Conservation (phyloP, 1,140 invertebrate species). For the Hermetia illucens region DNA sequence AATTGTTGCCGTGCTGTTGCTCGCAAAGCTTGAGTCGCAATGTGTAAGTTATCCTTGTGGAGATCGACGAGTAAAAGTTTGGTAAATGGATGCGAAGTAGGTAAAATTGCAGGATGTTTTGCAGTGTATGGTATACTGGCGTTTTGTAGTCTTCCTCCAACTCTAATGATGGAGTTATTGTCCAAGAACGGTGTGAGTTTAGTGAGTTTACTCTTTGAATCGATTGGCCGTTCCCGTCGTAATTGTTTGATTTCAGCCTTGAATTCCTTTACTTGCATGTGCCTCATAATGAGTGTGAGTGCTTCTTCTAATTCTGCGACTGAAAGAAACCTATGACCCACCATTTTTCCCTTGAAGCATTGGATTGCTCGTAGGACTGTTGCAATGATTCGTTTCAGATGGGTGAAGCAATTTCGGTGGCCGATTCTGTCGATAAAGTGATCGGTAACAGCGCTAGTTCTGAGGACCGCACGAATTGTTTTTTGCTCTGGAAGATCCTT, state of each 20-base stretch:
- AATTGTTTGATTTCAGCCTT: neutral
- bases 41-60: slow-evolving; percentile 8
- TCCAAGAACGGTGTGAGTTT: slow-evolving; percentile 10
- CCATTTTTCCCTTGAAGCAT: neutral
- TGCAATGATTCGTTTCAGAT: neutral
- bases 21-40: slow-evolving; percentile 10
- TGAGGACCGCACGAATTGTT: too few relatives aligned
- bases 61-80: slow-evolving; percentile 5
- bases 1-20: slow-evolving; percentile 7
- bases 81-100: slow-evolving; percentile 1
- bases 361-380: neutral
- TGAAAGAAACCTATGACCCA: neutral
- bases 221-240: neutral
- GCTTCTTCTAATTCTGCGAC: neutral
- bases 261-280: neutral
- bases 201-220: slow-evolving; percentile 1
- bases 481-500: neutral
- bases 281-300: neutral
- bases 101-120: slow-evolving; percentile 9
- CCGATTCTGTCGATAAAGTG: neutral
- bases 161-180: slow-evolving; percentile 9
- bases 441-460: neutral
- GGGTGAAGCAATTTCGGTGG: neutral
- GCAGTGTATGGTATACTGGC: slow-evolving; percentile 1
- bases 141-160: slow-evolving; percentile 12